Evolutionary conservation across 2,888 invertebrate species (phyloP).

Genomic region (Dioctria rufipes): DNA sequence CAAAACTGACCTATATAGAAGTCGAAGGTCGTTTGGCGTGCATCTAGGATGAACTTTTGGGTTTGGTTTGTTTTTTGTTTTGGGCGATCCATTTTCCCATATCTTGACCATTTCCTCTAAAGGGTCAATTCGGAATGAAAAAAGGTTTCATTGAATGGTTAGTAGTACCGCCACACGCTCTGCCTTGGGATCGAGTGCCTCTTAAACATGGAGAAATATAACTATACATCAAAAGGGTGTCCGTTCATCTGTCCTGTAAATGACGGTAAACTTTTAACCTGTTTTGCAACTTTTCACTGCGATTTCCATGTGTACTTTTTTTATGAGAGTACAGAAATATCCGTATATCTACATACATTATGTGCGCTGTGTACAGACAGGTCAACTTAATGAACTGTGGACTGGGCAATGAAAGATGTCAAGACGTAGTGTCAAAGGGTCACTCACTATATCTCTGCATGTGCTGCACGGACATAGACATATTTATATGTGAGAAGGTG

Average conservation of each 20-base stretch:
- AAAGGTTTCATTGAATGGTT: conserved; percentile 36
- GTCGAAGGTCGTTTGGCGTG: conserved; percentile 45
- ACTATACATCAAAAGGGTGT: neutral
- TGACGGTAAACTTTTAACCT: conserved; percentile 27
- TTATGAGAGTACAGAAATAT: neutral
- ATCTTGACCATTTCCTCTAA: conserved; percentile 56
- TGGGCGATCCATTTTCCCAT: conserved; percentile 46
- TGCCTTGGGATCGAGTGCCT: conserved; percentile 8
- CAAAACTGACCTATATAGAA: conserved; percentile 42
- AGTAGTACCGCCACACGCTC: neutral
- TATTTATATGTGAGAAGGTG: conserved; percentile 40
- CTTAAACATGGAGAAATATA: neutral
- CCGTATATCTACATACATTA: neutral
- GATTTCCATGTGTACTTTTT: neutral
- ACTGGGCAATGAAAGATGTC: neutral
- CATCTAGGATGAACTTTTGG: conserved; percentile 53
- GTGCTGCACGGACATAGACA: conserved; percentile 35
- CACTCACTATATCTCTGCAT: conserved; percentile 27
- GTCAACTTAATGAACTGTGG: conserved; percentile 43
- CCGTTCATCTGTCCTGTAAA: neutral
- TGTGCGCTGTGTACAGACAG: neutral
- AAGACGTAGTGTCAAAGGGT: conserved; percentile 2
- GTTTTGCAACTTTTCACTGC: conserved; percentile 20
- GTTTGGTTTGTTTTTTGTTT: conserved; percentile 29
- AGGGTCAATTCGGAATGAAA: conserved; percentile 53